These are phyloP conservation scores for Dascillus cervinus DNA, from an alignment of 2,888 invertebrate genomes.

Conservation along the genomic window DNA sequence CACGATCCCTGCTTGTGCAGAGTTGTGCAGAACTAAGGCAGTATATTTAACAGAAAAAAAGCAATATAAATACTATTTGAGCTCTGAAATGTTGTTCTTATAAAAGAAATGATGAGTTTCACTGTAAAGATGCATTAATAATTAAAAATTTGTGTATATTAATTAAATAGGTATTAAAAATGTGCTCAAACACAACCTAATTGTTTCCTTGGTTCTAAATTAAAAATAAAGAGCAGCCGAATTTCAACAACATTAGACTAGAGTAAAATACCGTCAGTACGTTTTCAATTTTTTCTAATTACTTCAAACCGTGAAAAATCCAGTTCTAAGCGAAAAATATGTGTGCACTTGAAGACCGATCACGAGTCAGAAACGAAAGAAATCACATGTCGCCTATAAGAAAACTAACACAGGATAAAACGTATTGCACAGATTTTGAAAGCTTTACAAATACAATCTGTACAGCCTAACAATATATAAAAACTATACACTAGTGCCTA, in stretches of 20 bases:
- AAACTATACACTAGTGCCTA: constrained; percentile 35
- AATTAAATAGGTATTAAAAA: constrained; percentile 1
- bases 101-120: too few relatives aligned
- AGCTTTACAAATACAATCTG: constrained; percentile 26
- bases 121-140: constrained; percentile 4
- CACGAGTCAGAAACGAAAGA: constrained; percentile 11
- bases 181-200: neutral
- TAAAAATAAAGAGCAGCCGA: constrained; percentile 20
- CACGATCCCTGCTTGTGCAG: constrained; percentile 27
- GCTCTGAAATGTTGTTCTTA: too few relatives aligned
- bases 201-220: constrained; percentile 1
- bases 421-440: constrained; percentile 25
- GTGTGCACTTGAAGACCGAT: too few relatives aligned
- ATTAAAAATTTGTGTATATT: constrained; percentile 2
- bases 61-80: constrained; percentile 21
- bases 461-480: constrained; percentile 37
- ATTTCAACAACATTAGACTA: constrained; percentile 30
- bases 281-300: constrained; percentile 9
- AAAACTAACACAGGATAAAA: constrained; percentile 13
- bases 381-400: constrained; percentile 11
- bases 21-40: constrained; percentile 27
- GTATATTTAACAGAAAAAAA: constrained; percentile 17
- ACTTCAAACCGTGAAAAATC: too few relatives aligned
- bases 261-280: constrained; percentile 26
- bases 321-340: too few relatives aligned